These are phyloP conservation scores for Agapornis canus DNA, from an alignment of 2,797 vertebrate species.

Conservation along the genomic window DNA sequence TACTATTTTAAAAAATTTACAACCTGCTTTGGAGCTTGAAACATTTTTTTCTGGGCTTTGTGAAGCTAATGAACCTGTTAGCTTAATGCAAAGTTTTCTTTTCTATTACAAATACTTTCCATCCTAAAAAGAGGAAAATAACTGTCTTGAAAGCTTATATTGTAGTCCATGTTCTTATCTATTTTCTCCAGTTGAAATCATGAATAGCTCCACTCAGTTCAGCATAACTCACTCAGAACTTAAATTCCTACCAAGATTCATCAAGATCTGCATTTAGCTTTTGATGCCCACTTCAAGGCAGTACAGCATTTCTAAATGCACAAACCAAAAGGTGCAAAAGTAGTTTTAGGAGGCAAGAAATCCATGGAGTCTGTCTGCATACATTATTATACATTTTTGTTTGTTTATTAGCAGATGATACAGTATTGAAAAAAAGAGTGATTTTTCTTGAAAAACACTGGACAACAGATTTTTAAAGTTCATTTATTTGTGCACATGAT, in stretches of 20 bases:
- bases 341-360: neutral
- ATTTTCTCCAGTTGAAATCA: neutral
- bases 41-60: neutral
- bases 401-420: neutral
- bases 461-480: neutral
- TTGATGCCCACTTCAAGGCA: neutral
- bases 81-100: neutral
- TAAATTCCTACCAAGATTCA: neutral
- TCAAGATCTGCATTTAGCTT: neutral
- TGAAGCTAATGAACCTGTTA: neutral
- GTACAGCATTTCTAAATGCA: neutral
- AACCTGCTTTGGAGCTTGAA: neutral
- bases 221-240: neutral
- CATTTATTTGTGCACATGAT: neutral
- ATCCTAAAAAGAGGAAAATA: neutral
- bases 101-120: neutral
- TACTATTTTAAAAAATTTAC: slow-evolving; percentile 24
- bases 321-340: neutral
- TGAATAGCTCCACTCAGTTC: neutral
- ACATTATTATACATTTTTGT: neutral
- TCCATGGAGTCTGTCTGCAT: neutral
- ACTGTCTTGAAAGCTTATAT: neutral
- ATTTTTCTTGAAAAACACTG: neutral
- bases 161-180: neutral
- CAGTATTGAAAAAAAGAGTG: neutral